Conservation (phyloP, 2,113 vertebrate species). For the Ptyas mucosa region DNA sequence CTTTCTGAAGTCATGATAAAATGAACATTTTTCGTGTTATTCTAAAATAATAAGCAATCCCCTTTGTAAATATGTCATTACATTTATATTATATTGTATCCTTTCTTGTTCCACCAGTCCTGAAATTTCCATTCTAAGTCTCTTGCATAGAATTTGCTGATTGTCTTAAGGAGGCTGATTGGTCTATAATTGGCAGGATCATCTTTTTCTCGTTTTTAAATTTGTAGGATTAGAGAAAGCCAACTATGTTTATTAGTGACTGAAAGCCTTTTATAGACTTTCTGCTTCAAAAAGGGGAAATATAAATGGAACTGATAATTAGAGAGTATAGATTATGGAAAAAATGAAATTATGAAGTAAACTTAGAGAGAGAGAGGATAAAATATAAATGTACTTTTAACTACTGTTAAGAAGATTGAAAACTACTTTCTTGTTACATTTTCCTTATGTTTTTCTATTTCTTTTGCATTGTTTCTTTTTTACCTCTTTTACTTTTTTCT, state of each 20-base stretch:
- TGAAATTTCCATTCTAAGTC: not conserved
- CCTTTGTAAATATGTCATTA: not conserved
- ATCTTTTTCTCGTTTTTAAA: not conserved
- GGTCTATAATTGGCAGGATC: not conserved
- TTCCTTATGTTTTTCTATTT: too few relatives aligned
- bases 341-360: not conserved
- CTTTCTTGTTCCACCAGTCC: not conserved
- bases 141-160: not conserved
- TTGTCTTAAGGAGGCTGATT: not conserved
- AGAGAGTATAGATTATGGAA: not conserved
- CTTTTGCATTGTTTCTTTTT: too few relatives aligned
- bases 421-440: too few relatives aligned
- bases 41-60: not conserved
- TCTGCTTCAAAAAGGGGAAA: not conserved
- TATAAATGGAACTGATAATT: not conserved
- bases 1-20: not conserved
- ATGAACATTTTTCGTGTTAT: not conserved
- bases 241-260: not conserved
- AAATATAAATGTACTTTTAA: too few relatives aligned
- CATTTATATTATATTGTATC: not conserved
- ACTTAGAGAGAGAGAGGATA: too few relatives aligned
- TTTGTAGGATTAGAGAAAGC: not conserved
- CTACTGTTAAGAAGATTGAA: too few relatives aligned
- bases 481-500: too few relatives aligned
- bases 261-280: not conserved